Conservation (phyloP, 2,888 invertebrate species). For the Drosophila maculinotata region DNA sequence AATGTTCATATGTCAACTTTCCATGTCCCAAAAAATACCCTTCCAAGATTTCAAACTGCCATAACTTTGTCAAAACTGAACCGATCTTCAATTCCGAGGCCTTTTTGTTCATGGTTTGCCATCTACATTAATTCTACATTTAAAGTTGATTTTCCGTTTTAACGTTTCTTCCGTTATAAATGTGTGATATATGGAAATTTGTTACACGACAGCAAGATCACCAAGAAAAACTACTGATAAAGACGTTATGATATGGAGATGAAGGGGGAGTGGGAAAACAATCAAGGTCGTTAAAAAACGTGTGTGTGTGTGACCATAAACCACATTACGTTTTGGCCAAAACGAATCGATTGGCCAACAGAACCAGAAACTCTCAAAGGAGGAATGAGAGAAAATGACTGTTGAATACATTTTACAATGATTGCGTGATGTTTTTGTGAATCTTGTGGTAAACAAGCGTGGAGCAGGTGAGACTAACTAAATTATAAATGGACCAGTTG, state of each 20-base stretch:
- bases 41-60: neutral
- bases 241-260: slow-evolving; percentile 48
- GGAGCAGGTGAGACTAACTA: slow-evolving; percentile 56
- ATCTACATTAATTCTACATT: too few relatives aligned
- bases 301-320: slow-evolving; percentile 42
- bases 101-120: too few relatives aligned
- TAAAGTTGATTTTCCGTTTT: neutral
- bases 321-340: slow-evolving; percentile 59
- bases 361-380: too few relatives aligned
- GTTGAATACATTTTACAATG: slow-evolving; percentile 33
- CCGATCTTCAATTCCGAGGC: too few relatives aligned
- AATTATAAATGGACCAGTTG: slow-evolving; percentile 43
- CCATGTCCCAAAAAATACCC: too few relatives aligned
- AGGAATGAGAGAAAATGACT: slow-evolving; percentile 14
- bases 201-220: slow-evolving; percentile 49
- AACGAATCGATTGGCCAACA: slow-evolving; percentile 69
- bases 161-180: too few relatives aligned
- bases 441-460: slow-evolving; percentile 39
- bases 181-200: slow-evolving; percentile 42
- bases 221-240: slow-evolving; percentile 51
- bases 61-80: neutral
- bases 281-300: slow-evolving; percentile 68
- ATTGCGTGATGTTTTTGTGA: slow-evolving; percentile 23
- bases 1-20: too few relatives aligned
- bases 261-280: slow-evolving; percentile 41